Conservation (phyloP, 2,888 invertebrate species). For the Ligdia adustata region DNA sequence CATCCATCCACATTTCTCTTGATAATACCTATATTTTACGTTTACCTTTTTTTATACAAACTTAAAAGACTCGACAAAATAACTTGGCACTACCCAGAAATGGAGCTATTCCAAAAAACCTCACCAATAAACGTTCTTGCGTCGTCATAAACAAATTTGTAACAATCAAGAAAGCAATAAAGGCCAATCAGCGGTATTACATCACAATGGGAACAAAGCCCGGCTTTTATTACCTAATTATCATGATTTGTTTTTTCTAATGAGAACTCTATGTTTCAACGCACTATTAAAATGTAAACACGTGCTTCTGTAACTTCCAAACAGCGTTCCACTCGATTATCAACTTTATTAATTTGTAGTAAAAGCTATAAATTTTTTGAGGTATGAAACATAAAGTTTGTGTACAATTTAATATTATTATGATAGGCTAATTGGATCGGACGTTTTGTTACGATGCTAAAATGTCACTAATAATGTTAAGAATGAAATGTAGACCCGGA, state of each 20-base stretch:
- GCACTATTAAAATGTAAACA: constrained; percentile 50
- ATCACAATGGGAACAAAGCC: constrained; percentile 69
- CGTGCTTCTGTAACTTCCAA: constrained; percentile 5
- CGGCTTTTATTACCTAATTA: constrained; percentile 77
- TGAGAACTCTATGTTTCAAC: constrained; percentile 64
- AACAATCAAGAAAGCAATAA: constrained; percentile 72
- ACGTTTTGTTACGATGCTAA: constrained; percentile 53
- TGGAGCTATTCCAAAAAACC: constrained; percentile 18
- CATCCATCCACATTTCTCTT: too few species aligned
- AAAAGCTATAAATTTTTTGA: constrained; percentile 15
- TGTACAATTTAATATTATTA: constrained; percentile 61
- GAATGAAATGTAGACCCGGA: too few species aligned
- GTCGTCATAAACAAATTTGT: constrained; percentile 75
- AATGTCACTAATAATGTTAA: constrained; percentile 14
- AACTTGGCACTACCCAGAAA: constrained; percentile 30
- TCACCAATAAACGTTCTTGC: constrained; percentile 33
- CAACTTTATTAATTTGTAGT: constrained; percentile 22
- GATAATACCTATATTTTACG: too few species aligned
- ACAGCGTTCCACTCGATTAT: constrained; percentile 30
- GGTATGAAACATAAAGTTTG: constrained; percentile 30
- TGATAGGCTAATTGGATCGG: constrained; percentile 66
- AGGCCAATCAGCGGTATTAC: constrained; percentile 68
- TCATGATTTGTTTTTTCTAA: constrained; percentile 80
- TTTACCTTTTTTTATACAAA: too few species aligned
- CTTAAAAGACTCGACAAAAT: too few species aligned